Conservation (phyloP, 2,113 vertebrate species). For the Tringa solitaria region DNA sequence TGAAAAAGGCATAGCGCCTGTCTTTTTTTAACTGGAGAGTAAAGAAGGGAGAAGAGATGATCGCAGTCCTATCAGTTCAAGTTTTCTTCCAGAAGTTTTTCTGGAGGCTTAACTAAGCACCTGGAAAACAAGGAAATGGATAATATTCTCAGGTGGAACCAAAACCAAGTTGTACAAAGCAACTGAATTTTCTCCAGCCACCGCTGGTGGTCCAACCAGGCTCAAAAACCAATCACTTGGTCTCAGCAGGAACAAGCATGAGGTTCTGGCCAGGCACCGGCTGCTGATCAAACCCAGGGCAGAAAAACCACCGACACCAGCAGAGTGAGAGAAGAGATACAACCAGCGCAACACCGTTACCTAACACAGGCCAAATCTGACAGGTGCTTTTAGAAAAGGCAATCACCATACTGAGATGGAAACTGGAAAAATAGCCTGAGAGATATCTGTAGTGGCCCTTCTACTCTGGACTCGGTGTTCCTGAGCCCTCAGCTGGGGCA, state of each 20-base stretch:
- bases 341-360: neutral
- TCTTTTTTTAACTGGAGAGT: neutral
- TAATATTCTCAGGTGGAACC: neutral
- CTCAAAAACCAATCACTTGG: neutral
- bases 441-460: accelerated
- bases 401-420: neutral
- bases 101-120: neutral
- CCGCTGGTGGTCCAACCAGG: neutral
- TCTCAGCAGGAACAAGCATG: neutral
- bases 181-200: neutral
- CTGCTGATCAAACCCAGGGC: neutral
- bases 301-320: neutral
- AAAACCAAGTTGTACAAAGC: neutral
- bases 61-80: neutral
- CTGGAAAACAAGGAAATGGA: neutral
- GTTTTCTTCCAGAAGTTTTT: neutral
- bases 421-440: neutral
- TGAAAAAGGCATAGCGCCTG: neutral
- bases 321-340: neutral
- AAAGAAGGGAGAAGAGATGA: neutral
- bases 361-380: neutral
- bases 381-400: neutral
- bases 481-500: neutral
- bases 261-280: neutral
- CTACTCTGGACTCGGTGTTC: neutral